Conservation (phyloP, 2,113 vertebrate species). For the Isichthys henryi region DNA sequence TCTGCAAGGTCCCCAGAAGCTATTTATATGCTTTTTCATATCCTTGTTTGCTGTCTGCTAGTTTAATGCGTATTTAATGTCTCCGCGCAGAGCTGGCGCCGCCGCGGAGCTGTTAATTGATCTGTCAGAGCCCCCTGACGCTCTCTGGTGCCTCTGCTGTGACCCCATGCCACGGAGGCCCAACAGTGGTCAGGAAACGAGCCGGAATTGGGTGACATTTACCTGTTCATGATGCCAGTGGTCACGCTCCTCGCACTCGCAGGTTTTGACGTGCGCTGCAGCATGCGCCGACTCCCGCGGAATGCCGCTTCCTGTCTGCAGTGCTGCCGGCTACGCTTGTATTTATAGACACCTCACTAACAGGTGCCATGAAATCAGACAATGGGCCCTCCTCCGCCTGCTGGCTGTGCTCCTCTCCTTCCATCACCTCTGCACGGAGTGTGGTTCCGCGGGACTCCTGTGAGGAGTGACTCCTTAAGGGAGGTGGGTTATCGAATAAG, state of each 20-base stretch:
- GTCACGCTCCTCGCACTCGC: background rate
- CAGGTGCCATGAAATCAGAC: background rate
- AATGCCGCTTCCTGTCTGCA: background rate
- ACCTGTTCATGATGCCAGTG: background rate
- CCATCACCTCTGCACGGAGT: background rate
- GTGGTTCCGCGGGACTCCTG: background rate
- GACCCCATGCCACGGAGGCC: background rate
- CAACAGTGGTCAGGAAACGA: background rate
- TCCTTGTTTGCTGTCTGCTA: background rate
- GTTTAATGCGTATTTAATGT: background rate
- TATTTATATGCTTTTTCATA: background rate
- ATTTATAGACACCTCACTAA: constrained; percentile 6
- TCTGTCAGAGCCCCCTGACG: background rate
- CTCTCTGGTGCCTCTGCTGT: background rate
- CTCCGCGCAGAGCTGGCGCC: background rate
- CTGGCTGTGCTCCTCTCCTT: background rate
- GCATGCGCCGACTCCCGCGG: background rate
- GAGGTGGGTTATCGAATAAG: background rate
- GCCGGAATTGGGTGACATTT: background rate
- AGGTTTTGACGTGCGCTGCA: background rate
- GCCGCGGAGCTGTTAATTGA: background rate
- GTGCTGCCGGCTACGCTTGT: background rate
- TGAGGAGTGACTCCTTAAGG: background rate
- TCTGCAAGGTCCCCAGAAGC: background rate
- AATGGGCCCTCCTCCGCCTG: background rate